A percentile compares a stretch with the other conserved stretches of the same genome.
phyloP scores from a whole-genome alignment of 2,797 vertebrate genomes.

The Hippoglossus hippoglossus region DNA sequence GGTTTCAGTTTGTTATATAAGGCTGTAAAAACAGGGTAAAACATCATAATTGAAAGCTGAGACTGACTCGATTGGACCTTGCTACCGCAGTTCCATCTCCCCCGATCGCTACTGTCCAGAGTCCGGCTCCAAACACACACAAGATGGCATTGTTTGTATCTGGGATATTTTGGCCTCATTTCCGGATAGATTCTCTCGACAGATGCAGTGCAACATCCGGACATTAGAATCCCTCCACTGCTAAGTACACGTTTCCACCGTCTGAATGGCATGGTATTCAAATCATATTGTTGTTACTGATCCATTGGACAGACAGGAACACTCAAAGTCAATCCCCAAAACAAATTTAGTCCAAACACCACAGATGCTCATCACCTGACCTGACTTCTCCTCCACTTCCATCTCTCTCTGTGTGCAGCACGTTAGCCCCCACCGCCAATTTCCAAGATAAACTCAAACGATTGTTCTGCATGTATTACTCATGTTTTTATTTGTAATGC shows the following conservation, averaged over 20 bases:
- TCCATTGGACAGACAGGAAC: slow-evolving; percentile 12
- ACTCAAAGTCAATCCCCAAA: slow-evolving; percentile 19
- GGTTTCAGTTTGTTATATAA: no score
- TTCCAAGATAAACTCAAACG: slow-evolving; percentile 50
- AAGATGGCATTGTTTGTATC: no score
- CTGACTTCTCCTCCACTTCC: neutral
- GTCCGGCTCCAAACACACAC: no score
- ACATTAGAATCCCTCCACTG: neutral
- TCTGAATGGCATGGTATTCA: slow-evolving; percentile 18
- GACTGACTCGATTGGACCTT: no score
- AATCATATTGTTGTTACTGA: slow-evolving; percentile 30
- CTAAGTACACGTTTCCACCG: slow-evolving; percentile 29
- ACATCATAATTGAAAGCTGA: no score
- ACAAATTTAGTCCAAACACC: slow-evolving; percentile 42
- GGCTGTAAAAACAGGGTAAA: no score
- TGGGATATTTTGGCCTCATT: no score
- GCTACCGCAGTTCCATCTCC: no score
- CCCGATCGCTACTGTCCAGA: no score
- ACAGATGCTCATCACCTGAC: neutral
- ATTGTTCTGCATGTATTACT: slow-evolving; percentile 32
- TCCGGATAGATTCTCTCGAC: neutral
- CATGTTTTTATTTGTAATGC: slow-evolving; percentile 39
- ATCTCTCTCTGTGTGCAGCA: neutral
- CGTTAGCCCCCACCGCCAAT: slow-evolving; percentile 13
- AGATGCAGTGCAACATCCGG: no score